Evolutionary conservation across 64 coral and sea anemone species (phyloP), one percentile per base, ranked within the genome.

Genomic region (Orbicella faveolata): DNA sequence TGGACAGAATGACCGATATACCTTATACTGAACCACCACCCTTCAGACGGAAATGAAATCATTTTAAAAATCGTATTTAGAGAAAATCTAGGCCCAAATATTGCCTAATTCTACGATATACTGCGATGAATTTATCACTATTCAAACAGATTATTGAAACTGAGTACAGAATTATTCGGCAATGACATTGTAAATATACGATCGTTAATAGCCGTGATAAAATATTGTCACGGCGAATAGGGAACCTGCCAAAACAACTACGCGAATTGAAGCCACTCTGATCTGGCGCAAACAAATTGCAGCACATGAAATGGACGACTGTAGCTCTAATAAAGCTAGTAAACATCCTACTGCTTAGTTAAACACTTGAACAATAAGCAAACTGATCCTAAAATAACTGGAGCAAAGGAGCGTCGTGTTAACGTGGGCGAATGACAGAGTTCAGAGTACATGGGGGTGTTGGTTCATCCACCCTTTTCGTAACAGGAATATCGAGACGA

Each of bases 341-440:
- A 72, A 85, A 52, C 63, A 25, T 52, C 19, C 13, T 19, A 17
- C 63, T 52, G 35, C 64, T 73, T 85, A 73, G 64, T 72, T 73
- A 85, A 85, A 85, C 82, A 85, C 82, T 52, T 30, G 65, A 85
- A 85, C 82, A 85, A 37, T 85, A 85, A 72, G 82, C 82, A 72
- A 72, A 72, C 82, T 65, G 61, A 78, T 52, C 75, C 44, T 78
- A 78, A 78, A 78, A 78, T 44, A 78, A 77, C 34, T 44, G 14
- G 6, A 66, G 44, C 34, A 68, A 21, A 35, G 23, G 26, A 52
- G 41, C 82, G 65, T 85, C 64, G 82, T 85, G 82, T 85, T 73
- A 48, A 85, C 65, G 65, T 85, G 82, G 65, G 65, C 82, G 82
- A 85, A 8, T 51, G 23, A 67, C 25, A 11, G 13, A 44, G 14